Evolutionary conservation across 2,113 vertebrate species (phyloP).

Genomic region (Salminus brasiliensis): DNA sequence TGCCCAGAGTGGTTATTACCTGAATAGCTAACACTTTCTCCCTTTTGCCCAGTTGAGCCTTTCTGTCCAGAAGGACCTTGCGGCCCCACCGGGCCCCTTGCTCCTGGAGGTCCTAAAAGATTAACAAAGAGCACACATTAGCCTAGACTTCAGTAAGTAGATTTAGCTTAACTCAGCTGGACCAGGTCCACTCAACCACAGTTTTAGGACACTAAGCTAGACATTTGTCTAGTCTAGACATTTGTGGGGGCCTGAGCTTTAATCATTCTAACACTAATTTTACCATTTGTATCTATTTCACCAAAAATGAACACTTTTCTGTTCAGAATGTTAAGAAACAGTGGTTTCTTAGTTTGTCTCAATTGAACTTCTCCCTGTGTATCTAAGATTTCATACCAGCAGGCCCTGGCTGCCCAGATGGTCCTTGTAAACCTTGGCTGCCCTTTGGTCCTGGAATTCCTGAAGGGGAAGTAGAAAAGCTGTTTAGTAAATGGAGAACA

Average conservation of each 20-base stretch:
- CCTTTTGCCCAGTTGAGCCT: constrained; percentile 48
- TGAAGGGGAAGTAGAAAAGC: not conserved
- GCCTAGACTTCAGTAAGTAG: not conserved
- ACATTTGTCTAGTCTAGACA: not conserved
- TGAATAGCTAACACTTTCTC: not conserved
- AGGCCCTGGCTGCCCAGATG: not conserved
- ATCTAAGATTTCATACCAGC: constrained; percentile 17
- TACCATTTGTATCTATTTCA: no score
- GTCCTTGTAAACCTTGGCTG: not conserved
- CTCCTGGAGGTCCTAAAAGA: constrained; percentile 36
- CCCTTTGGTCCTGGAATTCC: not conserved
- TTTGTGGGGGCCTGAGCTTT: not conserved
- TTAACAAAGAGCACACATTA: not conserved
- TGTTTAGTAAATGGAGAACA: not conserved
- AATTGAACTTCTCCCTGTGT: not conserved
- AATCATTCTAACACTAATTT: not conserved
- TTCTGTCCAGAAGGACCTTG: constrained; percentile 34
- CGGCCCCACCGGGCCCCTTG: not conserved
- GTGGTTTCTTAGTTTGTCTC: not conserved
- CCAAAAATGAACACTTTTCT: not conserved
- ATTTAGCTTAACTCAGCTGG: not conserved
- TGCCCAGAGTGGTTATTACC: not conserved
- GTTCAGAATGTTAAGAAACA: not conserved
- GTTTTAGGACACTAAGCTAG: not conserved
- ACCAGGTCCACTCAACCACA: not conserved